Evolutionary conservation across 2,888 invertebrate genomes (phyloP).

Genomic region (Leucophenga montana): DNA sequence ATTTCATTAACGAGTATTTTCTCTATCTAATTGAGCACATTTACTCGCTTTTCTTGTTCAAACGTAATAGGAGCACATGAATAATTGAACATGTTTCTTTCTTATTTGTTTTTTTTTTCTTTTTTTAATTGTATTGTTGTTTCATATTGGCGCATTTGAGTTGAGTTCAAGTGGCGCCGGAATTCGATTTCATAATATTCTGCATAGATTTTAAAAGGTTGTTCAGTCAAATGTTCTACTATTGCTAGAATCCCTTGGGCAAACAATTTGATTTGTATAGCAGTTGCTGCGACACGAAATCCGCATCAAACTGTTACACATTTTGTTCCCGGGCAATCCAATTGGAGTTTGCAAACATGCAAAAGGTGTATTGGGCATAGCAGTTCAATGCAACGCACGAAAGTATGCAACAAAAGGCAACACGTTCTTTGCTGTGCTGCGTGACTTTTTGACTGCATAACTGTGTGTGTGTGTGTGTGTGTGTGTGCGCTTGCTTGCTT

Average conservation of each 20-base stretch:
- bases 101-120: conserved; percentile 5
- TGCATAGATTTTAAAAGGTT: conserved; percentile 7
- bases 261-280: no score
- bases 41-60: no score
- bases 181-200: conserved; percentile 5
- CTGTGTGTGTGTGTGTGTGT: neutral
- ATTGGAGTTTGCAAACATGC: no score
- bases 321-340: no score
- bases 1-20: conserved; percentile 26
- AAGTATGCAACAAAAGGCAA: conserved; percentile 49
- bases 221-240: no score
- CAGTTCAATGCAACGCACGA: conserved; percentile 32
- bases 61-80: conserved; percentile 14
- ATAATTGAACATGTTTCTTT: conserved; percentile 57
- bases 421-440: conserved; percentile 47
- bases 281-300: no score
- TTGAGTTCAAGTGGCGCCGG: conserved; percentile 33
- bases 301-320: no score
- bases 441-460: conserved; percentile 14
- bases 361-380: no score
- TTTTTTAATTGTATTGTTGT: no score
- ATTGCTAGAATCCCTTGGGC: no score
- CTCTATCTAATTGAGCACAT: no score
- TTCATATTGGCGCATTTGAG: conserved; percentile 32
- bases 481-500: neutral